Percentiles rank a stretch among this genome's conserved stretches.
phyloP scores from a whole-genome alignment of 1,140 invertebrate species.

The Wasmannia auropunctata region DNA sequence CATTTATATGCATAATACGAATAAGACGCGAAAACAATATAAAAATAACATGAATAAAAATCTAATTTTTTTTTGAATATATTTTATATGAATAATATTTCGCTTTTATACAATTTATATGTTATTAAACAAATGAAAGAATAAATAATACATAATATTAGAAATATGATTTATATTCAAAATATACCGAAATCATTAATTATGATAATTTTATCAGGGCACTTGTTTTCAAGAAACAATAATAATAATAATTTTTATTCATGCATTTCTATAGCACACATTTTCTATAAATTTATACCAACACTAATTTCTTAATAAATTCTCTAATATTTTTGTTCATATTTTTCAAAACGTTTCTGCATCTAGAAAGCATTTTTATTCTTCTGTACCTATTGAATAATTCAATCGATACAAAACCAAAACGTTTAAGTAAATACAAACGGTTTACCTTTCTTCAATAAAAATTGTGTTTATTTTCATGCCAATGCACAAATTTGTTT shows the following conservation, averaged over 20 bases:
- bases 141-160: background rate
- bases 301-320: background rate
- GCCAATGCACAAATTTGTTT: conserved; percentile 2
- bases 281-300: background rate
- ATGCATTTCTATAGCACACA: background rate
- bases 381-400: background rate
- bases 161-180: background rate
- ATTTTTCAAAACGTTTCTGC: background rate
- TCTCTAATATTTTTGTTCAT: background rate
- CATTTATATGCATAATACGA: background rate
- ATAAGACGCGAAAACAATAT: background rate
- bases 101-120: background rate
- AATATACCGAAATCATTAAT: background rate
- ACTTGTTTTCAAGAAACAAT: background rate
- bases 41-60: background rate
- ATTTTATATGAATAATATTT: conserved; percentile 1
- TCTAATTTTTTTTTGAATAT: background rate
- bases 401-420: background rate
- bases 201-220: background rate
- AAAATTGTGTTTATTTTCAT: background rate
- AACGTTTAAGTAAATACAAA: background rate
- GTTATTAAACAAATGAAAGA: background rate
- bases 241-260: background rate
- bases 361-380: background rate
- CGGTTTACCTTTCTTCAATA: background rate